Conservation (phyloP, 2,113 vertebrate species). For the Rousettus leschenaultii region DNA sequence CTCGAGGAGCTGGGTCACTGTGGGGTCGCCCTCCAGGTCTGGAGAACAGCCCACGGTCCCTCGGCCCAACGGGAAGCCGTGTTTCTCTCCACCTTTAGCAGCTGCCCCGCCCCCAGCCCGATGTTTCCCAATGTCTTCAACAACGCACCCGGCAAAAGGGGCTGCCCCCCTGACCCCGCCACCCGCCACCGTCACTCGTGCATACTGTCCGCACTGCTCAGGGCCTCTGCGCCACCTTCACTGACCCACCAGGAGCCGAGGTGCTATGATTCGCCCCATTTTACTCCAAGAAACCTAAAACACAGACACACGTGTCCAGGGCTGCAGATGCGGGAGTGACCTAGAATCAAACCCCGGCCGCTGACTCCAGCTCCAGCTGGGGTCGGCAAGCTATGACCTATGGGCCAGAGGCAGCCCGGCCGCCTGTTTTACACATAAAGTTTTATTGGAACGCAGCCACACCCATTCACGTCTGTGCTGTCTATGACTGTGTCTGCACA, state of each 20-base stretch:
- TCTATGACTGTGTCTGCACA: neutral
- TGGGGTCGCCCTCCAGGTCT: neutral
- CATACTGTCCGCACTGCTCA: accelerated
- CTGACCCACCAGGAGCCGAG: accelerated
- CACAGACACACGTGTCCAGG: neutral
- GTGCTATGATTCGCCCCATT: too few relatives aligned
- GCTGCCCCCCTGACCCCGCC: neutral
- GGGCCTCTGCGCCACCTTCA: neutral
- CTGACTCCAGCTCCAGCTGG: neutral
- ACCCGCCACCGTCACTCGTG: accelerated
- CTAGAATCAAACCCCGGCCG: neutral
- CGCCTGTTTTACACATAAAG: too few relatives aligned
- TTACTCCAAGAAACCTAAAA: neutral
- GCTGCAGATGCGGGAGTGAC: neutral
- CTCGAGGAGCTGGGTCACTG: neutral
- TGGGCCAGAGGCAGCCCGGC: neutral
- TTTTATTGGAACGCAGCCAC: neutral
- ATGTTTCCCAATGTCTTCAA: neutral
- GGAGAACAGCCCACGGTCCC: neutral
- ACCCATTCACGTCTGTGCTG: accelerated
- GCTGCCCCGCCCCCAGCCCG: too few relatives aligned
- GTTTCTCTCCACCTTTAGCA: neutral
- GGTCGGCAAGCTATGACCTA: accelerated
- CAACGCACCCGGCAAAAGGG: neutral
- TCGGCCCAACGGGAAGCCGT: neutral